phyloP scores from a whole-genome alignment of 2,113 vertebrate species.

The Prunella himalayana region DNA sequence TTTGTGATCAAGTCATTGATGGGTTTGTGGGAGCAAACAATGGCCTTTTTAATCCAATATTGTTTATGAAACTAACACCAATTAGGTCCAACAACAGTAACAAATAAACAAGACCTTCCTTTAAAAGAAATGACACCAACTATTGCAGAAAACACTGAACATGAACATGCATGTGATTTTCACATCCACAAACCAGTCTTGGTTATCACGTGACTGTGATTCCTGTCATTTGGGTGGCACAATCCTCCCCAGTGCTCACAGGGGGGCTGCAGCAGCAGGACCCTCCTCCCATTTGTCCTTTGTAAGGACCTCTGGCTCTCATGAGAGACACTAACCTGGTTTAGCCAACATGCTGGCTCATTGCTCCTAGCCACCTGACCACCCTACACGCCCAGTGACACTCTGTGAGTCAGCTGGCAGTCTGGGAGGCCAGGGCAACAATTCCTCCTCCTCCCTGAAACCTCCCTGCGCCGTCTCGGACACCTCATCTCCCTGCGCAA shows the following conservation, averaged over 20 bases:
- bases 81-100: not conserved
- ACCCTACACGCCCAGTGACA: not conserved
- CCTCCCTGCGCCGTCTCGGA: not conserved
- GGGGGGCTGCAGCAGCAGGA: not conserved
- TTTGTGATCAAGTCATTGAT: not conserved
- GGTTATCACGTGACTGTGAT: not conserved
- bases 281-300: fast-evolving
- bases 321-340: not conserved
- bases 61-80: not conserved
- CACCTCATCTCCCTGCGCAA: not conserved
- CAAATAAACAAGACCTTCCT: not conserved
- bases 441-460: conserved; percentile 12
- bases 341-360: not conserved
- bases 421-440: not conserved
- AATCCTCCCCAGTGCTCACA: fast-evolving
- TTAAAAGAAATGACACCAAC: not conserved
- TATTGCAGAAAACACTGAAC: not conserved
- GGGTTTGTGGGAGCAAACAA: not conserved
- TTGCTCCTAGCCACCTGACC: not conserved
- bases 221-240: not conserved
- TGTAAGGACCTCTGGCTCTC: not conserved
- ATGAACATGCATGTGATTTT: not conserved
- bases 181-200: not conserved
- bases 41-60: not conserved
- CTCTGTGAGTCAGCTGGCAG: not conserved